phyloP scores from a whole-genome alignment of 2,797 vertebrate genomes.

The Neosilurus mollespiculum region DNA sequence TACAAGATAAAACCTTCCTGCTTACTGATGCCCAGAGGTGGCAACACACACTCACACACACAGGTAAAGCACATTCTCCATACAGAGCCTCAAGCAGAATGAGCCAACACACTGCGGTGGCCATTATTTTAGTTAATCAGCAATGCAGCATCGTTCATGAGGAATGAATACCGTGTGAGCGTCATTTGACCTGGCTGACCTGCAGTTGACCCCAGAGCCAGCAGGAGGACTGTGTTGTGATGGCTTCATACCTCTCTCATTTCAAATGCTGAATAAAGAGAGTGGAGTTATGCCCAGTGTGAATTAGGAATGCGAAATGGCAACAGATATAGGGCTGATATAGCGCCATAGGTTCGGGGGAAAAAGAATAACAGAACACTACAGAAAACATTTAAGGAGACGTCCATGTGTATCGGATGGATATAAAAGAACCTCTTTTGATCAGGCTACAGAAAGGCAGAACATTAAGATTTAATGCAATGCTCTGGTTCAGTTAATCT shows the following conservation, averaged over 20 bases:
- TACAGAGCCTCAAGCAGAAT: constrained; percentile 21
- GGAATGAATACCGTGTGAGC: constrained; percentile 68
- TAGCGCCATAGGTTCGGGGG: constrained; percentile 1
- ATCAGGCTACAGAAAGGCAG: constrained; percentile 60
- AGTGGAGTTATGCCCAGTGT: constrained; percentile 41
- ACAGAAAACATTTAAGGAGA: neutral
- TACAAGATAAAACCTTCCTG: constrained; percentile 43
- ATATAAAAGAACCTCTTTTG: constrained; percentile 17
- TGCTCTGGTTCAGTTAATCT: constrained; percentile 71
- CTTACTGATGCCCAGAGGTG: constrained; percentile 37
- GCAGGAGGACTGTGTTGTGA: constrained; percentile 53
- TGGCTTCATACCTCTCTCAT: constrained; percentile 50
- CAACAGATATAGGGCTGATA: constrained; percentile 27
- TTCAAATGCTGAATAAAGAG: constrained; percentile 60
- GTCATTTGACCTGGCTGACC: constrained; percentile 74
- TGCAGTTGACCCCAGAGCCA: constrained; percentile 61
- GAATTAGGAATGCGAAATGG: constrained; percentile 46
- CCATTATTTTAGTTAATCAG: constrained; percentile 38
- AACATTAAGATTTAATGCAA: constrained; percentile 66
- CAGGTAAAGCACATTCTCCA: constrained; percentile 7
- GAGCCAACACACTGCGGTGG: constrained; percentile 13
- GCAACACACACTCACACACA: constrained; percentile 14
- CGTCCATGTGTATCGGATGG: neutral
- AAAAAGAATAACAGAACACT: neutral
- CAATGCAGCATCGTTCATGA: constrained; percentile 47